A percentile compares a stretch with the other conserved stretches of the same genome.
Evolutionary conservation across 2,797 vertebrate genomes (phyloP).

Genomic region (Loriculus beryllinus): DNA sequence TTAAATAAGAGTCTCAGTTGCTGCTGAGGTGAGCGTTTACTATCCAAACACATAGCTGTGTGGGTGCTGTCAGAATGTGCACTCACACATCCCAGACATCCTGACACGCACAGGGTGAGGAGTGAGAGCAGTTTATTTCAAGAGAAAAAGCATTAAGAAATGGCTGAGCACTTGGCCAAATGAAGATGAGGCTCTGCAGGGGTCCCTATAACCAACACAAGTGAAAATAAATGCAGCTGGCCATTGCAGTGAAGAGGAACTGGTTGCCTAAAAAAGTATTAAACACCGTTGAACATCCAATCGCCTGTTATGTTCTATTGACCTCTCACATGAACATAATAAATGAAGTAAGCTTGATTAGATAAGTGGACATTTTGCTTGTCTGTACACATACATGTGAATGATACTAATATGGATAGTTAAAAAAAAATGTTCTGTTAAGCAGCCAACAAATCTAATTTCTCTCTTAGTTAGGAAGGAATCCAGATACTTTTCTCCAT

Average conservation of each 20-base stretch:
- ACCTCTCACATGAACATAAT: neutral
- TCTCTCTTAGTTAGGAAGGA: neutral
- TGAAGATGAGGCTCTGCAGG: neutral
- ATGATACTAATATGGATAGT: neutral
- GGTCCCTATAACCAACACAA: neutral
- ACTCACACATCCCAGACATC: neutral
- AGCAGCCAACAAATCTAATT: neutral
- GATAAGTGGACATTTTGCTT: neutral
- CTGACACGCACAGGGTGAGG: neutral
- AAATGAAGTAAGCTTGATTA: neutral
- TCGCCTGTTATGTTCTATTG: neutral
- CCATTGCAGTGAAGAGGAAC: neutral
- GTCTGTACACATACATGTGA: neutral
- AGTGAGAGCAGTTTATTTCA: neutral
- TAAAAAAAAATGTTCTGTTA: neutral
- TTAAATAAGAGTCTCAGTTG: neutral
- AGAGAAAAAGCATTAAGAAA: neutral
- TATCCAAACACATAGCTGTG: neutral
- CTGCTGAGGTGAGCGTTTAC: neutral
- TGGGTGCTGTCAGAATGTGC: neutral
- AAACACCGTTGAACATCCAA: neutral
- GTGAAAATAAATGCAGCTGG: neutral
- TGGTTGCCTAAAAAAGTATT: neutral
- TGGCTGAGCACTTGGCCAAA: neutral
- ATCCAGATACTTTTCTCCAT: neutral